phyloP scores from a whole-genome alignment of 1,140 invertebrate genomes.

The Drosophila littoralis region DNA sequence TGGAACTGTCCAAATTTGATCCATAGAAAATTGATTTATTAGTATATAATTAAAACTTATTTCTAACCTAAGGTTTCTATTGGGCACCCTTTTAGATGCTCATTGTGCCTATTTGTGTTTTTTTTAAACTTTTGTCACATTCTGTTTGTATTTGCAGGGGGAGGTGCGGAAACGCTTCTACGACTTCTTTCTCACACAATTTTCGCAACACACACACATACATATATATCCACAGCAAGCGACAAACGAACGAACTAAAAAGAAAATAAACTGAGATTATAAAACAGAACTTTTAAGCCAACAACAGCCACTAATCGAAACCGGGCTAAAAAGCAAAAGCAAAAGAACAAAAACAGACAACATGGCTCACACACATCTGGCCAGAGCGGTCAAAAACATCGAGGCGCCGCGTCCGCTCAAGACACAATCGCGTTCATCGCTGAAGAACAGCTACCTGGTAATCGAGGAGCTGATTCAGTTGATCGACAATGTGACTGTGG shows the following conservation, averaged over 20 bases:
- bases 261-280: slow-evolving; percentile 26
- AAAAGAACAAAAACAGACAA: slow-evolving; percentile 3
- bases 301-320: slow-evolving; percentile 43
- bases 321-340: slow-evolving; percentile 32
- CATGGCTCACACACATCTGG: slow-evolving; percentile 82
- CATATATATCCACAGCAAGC: slow-evolving; percentile 31
- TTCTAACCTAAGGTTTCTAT: slow-evolving; percentile 30
- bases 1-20: no score
- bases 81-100: neutral
- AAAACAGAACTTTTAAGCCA: slow-evolving; percentile 52
- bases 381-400: slow-evolving; percentile 88
- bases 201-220: slow-evolving; percentile 26
- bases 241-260: slow-evolving; percentile 67
- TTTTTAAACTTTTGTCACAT: neutral
- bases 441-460: slow-evolving; percentile 80
- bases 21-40: neutral
- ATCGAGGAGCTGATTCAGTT: slow-evolving; percentile 89
- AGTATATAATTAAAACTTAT: slow-evolving; percentile 6
- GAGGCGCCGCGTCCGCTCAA: slow-evolving; percentile 90
- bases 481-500: slow-evolving; percentile 89
- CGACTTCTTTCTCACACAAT: slow-evolving; percentile 63
- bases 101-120: neutral
- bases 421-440: slow-evolving; percentile 85
- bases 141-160: slow-evolving; percentile 64
- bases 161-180: slow-evolving; percentile 80